A percentile compares a stretch with the other conserved stretches of the same genome.
Evolutionary conservation across 2,113 vertebrate genomes (phyloP).

Genomic region (Neotoma lepida): DNA sequence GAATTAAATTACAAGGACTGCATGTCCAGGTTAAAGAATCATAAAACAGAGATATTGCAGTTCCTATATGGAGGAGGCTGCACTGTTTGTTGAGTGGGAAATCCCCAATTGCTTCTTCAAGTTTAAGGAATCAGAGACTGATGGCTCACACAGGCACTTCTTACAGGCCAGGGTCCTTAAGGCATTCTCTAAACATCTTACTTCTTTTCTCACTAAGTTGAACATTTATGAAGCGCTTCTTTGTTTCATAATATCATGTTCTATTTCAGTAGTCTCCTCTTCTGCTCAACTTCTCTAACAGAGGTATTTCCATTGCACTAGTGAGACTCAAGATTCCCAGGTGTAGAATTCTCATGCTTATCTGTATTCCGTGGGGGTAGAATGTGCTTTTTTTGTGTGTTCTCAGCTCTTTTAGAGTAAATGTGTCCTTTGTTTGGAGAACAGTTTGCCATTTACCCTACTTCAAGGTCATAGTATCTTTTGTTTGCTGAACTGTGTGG

Average conservation of each 20-base stretch:
- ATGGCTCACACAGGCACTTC: not conserved
- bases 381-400: slow-evolving; percentile 53
- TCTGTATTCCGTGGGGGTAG: not conserved
- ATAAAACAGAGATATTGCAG: not conserved
- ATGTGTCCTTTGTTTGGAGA: slow-evolving; percentile 58
- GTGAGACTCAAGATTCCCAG: slow-evolving; percentile 61
- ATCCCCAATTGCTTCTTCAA: slow-evolving; percentile 19
- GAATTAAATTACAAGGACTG: not conserved
- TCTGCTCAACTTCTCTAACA: not conserved
- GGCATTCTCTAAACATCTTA: not conserved
- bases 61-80: not conserved
- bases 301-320: slow-evolving; percentile 11
- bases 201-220: not conserved
- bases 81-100: not conserved
- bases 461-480: slow-evolving; percentile 59
- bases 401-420: slow-evolving; percentile 48
- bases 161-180: not conserved
- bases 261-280: slow-evolving; percentile 35
- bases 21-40: not conserved
- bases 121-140: not conserved
- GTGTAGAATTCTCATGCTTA: slow-evolving; percentile 60
- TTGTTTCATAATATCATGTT: slow-evolving; percentile 58
- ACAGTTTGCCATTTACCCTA: slow-evolving; percentile 58
- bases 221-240: slow-evolving; percentile 36
- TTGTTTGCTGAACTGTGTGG: slow-evolving; percentile 63